Conservation (phyloP, 2,113 vertebrate genomes). For the Paramisgurnus dabryanus region DNA sequence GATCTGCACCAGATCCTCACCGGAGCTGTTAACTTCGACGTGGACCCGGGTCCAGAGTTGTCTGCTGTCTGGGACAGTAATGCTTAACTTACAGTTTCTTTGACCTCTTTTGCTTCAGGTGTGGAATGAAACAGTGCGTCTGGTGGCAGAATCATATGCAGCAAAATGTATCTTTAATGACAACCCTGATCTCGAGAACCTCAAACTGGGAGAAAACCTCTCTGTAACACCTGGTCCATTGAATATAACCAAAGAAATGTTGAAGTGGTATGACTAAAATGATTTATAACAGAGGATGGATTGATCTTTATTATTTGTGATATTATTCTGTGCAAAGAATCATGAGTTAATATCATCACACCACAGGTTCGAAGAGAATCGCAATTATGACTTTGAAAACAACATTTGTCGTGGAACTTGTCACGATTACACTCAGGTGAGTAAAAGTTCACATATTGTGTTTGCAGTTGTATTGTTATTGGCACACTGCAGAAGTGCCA, state of each 20-base stretch:
- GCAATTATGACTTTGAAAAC: slow-evolving; percentile 63
- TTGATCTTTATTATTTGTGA: neutral
- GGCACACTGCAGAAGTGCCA: too few species aligned
- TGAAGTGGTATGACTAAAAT: slow-evolving; percentile 66
- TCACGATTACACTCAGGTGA: slow-evolving; percentile 78
- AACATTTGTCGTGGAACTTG: slow-evolving; percentile 71
- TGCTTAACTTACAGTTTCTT: neutral
- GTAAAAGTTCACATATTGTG: neutral
- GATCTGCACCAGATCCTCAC: too few species aligned
- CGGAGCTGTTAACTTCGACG: too few species aligned
- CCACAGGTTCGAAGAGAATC: slow-evolving; percentile 56
- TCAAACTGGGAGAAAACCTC: slow-evolving; percentile 69
- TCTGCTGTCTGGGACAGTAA: too few species aligned
- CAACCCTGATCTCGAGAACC: slow-evolving; percentile 62
- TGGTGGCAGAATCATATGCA: slow-evolving; percentile 65
- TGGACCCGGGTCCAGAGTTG: too few species aligned
- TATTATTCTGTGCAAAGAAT: too few species aligned
- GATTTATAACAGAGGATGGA: neutral
- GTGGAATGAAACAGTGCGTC: slow-evolving; percentile 64
- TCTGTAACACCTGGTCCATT: slow-evolving; percentile 44
- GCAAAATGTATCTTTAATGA: slow-evolving; percentile 71
- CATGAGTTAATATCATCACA: neutral
- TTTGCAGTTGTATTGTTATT: too few species aligned
- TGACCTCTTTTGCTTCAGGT: slow-evolving; percentile 54
- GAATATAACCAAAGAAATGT: slow-evolving; percentile 57